Conservation (phyloP, 2,113 vertebrate species). For the Romanogobio albipinnatus region DNA sequence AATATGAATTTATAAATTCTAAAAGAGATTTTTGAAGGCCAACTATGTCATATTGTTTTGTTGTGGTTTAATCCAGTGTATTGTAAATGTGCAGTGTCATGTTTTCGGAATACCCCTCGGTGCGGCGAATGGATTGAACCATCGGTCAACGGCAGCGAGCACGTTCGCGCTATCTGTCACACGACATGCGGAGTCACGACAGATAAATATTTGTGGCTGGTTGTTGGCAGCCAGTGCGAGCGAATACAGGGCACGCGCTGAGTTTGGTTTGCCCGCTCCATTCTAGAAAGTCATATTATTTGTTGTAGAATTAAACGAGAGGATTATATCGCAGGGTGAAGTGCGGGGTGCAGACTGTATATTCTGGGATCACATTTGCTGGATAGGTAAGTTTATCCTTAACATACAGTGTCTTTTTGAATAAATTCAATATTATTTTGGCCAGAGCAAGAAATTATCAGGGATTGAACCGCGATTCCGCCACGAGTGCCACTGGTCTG, state of each 20-base stretch:
- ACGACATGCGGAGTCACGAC: slow-evolving; percentile 14
- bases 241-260: not conserved
- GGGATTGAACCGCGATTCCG: not conserved
- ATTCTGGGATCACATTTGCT: slow-evolving; percentile 1
- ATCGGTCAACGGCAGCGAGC: slow-evolving; percentile 41
- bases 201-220: slow-evolving; percentile 28
- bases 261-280: not conserved
- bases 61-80: not conserved
- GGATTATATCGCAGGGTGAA: not conserved
- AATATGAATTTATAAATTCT: not conserved
- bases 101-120: slow-evolving; percentile 40
- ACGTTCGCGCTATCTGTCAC: slow-evolving; percentile 47
- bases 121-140: slow-evolving; percentile 40
- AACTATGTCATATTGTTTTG: not conserved
- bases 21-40: not conserved
- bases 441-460: not conserved
- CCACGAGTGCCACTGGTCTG: not conserved
- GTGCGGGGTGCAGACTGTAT: not conserved
- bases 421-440: not conserved
- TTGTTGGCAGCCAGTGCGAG: not conserved
- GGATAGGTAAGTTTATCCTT: slow-evolving; percentile 10
- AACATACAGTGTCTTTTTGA: not conserved
- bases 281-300: not conserved
- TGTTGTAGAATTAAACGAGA: not conserved
- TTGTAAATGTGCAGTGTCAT: slow-evolving; percentile 44